Percentiles rank a stretch among this genome's conserved stretches.
Conservation (phyloP, 2,797 vertebrate species). For the Coregonus ussuriensis region DNA sequence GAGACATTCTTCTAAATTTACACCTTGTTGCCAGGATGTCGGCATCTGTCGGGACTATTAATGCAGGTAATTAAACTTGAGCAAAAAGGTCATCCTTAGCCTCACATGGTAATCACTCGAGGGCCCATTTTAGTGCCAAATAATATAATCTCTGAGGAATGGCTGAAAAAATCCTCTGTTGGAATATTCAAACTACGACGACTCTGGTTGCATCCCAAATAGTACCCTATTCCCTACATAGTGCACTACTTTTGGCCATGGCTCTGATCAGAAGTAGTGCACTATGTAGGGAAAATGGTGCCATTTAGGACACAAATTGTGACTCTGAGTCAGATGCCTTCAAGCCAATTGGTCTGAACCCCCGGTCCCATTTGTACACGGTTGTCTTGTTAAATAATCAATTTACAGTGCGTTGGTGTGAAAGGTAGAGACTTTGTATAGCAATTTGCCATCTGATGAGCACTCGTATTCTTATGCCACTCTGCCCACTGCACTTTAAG, state of each 20-base stretch:
- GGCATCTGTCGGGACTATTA: conserved; percentile 12
- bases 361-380: conserved; percentile 5
- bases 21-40: conserved; percentile 14
- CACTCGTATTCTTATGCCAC: not conserved
- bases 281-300: no score
- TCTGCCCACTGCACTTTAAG: not conserved
- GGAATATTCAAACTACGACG: conserved; percentile 55
- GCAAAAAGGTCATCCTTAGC: conserved; percentile 26
- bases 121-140: conserved; percentile 19
- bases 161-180: conserved; percentile 47
- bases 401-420: conserved; percentile 18
- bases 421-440: not conserved
- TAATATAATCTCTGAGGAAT: conserved; percentile 34
- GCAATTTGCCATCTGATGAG: not conserved
- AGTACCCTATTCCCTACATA: no score
- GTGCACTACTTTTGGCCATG: no score
- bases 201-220: not conserved
- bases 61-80: conserved; percentile 23
- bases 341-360: conserved; percentile 21
- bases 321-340: conserved; percentile 16
- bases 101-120: conserved; percentile 36
- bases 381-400: conserved; percentile 28
- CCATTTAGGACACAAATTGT: no score
- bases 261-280: conserved; percentile 26
- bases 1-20: conserved; percentile 7